Conservation (phyloP, 2,113 vertebrate genomes). For the Apodemus sylvaticus region DNA sequence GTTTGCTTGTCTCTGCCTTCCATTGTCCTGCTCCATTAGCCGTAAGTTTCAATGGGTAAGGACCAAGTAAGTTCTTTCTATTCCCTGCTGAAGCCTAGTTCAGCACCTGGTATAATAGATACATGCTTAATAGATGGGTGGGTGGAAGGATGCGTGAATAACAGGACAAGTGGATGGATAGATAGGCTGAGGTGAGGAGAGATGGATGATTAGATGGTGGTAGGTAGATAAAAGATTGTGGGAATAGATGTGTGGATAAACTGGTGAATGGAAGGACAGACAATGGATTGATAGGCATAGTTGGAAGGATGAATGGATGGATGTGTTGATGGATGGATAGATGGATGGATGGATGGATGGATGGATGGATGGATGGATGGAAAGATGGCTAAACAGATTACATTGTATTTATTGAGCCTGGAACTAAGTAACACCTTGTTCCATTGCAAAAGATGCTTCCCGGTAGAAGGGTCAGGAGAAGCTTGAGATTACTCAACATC, state of each 20-base stretch:
- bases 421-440: not conserved
- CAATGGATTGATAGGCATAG: no score
- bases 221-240: no score
- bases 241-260: no score
- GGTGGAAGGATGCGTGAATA: not conserved
- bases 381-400: not conserved
- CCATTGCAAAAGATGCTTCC: conserved; percentile 12
- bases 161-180: no score
- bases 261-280: not conserved
- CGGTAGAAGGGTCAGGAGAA: not conserved
- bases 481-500: not conserved
- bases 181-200: not conserved
- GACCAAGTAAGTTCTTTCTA: not conserved
- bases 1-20: not conserved
- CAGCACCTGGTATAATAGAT: not conserved
- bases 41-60: not conserved
- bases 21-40: not conserved
- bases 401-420: not conserved
- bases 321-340: no score
- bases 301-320: not conserved
- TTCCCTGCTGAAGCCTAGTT: not conserved
- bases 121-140: not conserved
- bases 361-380: no score
- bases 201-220: not conserved
- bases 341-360: no score